These are phyloP conservation scores for Pycnomerus fuliginosus DNA, from an alignment of 2,888 invertebrate species.

Conservation along the genomic window DNA sequence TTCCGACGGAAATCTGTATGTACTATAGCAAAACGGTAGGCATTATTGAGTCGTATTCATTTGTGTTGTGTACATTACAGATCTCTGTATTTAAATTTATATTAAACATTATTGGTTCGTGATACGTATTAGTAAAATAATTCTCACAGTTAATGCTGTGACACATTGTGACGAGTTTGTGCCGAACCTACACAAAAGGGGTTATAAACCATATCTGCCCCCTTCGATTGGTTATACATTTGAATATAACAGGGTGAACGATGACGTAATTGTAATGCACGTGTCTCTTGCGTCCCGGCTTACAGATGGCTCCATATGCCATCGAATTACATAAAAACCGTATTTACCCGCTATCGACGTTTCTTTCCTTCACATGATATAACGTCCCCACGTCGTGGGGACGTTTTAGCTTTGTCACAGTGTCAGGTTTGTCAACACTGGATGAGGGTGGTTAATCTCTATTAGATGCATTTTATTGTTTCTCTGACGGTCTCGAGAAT, in stretches of 20 bases:
- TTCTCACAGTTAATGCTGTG: too few relatives aligned
- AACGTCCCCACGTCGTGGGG: not conserved
- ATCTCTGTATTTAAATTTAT: too few relatives aligned
- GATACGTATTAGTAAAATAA: too few relatives aligned
- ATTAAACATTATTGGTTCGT: too few relatives aligned
- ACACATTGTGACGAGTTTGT: too few relatives aligned
- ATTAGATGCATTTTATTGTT: conserved; percentile 21
- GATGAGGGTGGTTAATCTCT: conserved; percentile 20
- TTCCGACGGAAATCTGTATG: too few relatives aligned
- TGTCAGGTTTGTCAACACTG: conserved; percentile 19
- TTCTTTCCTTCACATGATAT: not conserved
- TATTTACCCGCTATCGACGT: conserved; percentile 1
- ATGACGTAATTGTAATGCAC: conserved; percentile 28
- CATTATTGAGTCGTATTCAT: too few relatives aligned
- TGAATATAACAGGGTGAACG: conserved; percentile 8
- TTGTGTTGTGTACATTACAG: too few relatives aligned
- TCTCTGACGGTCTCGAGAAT: too few relatives aligned
- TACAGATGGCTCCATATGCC: conserved; percentile 18
- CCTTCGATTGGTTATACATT: conserved; percentile 8
- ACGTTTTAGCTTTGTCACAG: not conserved
- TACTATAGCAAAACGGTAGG: too few relatives aligned
- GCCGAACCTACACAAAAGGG: too few relatives aligned
- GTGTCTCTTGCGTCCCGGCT: conserved; percentile 21
- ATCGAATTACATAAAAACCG: conserved; percentile 7
- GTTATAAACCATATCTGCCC: too few relatives aligned